Evolutionary conservation across 2,888 invertebrate genomes (phyloP).

Genomic region (Hypolimnas misippus): DNA sequence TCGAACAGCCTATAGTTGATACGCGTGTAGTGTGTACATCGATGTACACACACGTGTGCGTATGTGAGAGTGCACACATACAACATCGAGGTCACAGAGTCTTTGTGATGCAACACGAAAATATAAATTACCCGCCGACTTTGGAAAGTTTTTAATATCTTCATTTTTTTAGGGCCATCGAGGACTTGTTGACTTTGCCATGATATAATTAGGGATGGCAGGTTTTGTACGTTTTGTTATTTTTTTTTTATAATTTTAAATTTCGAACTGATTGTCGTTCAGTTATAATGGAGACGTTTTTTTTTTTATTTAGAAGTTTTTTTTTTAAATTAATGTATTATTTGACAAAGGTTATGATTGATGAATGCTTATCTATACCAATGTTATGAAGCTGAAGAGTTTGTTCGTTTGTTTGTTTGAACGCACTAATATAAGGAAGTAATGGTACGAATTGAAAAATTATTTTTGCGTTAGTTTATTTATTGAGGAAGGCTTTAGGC

Average conservation of each 20-base stretch:
- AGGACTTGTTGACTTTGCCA: conserved; percentile 37
- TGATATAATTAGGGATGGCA: conserved; percentile 36
- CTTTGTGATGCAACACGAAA: conserved; percentile 61
- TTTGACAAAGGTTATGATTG: neutral
- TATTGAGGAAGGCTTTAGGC: too few relatives aligned
- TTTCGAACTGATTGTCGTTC: conserved; percentile 7
- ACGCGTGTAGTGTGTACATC: conserved; percentile 56
- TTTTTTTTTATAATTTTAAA: conserved; percentile 5
- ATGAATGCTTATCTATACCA: neutral
- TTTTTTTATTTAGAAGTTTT: too few relatives aligned
- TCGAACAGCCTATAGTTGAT: conserved; percentile 59
- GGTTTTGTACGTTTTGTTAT: conserved; percentile 8
- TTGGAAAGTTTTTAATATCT: conserved; percentile 58
- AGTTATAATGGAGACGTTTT: conserved; percentile 5
- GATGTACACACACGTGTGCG: conserved; percentile 47
- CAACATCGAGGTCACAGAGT: conserved; percentile 76
- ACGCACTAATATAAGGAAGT: too few relatives aligned
- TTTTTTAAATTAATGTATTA: neutral
- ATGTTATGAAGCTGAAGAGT: too few relatives aligned
- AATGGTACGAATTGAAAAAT: too few relatives aligned
- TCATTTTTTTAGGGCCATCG: conserved; percentile 42
- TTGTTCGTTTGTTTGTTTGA: too few relatives aligned
- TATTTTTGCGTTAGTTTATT: too few relatives aligned
- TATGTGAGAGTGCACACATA: conserved; percentile 47
- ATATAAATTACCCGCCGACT: conserved; percentile 55